These are phyloP conservation scores for Myzus persicae DNA, from an alignment of 1,140 invertebrate species.

Conservation along the genomic window DNA sequence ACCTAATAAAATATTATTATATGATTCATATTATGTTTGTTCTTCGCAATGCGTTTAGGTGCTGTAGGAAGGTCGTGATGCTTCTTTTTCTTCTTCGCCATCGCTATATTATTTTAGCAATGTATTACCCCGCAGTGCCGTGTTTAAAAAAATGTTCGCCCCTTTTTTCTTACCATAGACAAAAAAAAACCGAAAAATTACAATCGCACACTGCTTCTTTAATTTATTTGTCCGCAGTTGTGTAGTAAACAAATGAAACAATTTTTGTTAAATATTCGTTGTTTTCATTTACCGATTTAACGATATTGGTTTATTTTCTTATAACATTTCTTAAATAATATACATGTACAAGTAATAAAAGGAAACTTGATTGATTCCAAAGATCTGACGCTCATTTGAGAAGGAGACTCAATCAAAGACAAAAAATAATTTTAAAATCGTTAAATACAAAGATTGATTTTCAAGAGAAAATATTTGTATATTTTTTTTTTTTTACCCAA, in stretches of 20 bases:
- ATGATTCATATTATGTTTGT: background rate
- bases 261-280: background rate
- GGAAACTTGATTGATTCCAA: background rate
- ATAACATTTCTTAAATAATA: background rate
- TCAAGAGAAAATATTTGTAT: no score
- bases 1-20: background rate
- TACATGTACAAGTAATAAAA: background rate
- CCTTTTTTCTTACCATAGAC: background rate
- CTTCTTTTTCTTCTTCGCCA: background rate
- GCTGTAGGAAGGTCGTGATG: background rate
- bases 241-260: background rate
- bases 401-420: background rate
- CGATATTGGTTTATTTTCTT: background rate
- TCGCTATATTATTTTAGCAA: background rate
- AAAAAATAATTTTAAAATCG: background rate
- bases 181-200: background rate
- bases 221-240: background rate
- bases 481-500: background rate
- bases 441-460: no score
- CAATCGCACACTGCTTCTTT: background rate
- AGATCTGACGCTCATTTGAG: background rate
- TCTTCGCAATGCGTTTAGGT: background rate
- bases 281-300: background rate
- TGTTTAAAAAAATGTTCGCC: background rate
- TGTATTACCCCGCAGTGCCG: background rate